These are phyloP conservation scores for Folsomia manolachei DNA, from an alignment of 2,888 invertebrate genomes.

Conservation along the genomic window DNA sequence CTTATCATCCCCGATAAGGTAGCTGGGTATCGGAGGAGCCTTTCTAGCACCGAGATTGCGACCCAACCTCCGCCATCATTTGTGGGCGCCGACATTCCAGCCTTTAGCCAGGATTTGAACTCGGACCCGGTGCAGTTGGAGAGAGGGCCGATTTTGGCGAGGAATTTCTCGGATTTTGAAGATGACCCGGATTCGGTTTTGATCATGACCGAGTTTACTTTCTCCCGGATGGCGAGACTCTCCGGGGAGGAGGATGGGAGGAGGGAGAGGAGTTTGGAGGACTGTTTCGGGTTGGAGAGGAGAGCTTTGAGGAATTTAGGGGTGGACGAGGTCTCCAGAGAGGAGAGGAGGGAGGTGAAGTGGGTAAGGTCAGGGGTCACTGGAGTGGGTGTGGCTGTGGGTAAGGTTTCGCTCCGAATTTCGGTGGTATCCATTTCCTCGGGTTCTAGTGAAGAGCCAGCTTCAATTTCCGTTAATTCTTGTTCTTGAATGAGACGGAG, in stretches of 20 bases:
- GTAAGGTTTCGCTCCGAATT: neutral
- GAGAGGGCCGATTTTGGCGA: constrained; percentile 5
- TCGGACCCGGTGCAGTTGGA: constrained; percentile 31
- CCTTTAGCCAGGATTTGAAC: constrained; percentile 29
- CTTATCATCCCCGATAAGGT: constrained; percentile 11
- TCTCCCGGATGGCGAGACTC: neutral
- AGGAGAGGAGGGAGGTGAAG: neutral
- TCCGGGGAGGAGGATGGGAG: neutral
- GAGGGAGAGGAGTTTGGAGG: neutral
- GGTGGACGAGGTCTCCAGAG: neutral
- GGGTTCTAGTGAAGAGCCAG: neutral
- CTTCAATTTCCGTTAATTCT: neutral
- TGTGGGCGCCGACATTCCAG: constrained; percentile 30
- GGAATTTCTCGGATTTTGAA: constrained; percentile 17
- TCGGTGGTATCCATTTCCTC: neutral
- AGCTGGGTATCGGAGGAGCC: constrained; percentile 14
- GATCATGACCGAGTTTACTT: neutral
- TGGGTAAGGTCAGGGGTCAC: neutral
- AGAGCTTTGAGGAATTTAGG: constrained; percentile 9
- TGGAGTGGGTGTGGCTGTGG: neutral
- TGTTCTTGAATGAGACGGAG: neutral
- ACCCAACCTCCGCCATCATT: constrained; percentile 16
- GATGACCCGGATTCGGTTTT: neutral
- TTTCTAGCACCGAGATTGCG: constrained; percentile 21
- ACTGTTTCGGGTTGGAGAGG: neutral